phyloP scores from a whole-genome alignment of 2,888 invertebrate genomes.

The Iphiclides podalirius region DNA sequence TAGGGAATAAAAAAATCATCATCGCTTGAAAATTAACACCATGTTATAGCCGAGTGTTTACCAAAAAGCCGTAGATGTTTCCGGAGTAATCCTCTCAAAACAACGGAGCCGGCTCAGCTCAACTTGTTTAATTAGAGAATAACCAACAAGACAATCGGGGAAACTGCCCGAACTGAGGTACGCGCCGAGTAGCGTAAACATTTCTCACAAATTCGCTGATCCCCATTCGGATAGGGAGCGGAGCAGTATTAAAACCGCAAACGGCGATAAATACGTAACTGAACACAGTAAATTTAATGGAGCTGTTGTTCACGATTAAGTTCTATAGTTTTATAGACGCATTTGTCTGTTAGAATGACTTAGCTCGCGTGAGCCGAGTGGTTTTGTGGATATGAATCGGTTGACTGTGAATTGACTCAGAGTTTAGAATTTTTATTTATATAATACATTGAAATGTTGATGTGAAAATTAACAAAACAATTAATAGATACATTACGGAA shows the following conservation, averaged over 20 bases:
- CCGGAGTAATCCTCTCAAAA: slow-evolving; percentile 9
- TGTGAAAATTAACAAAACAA: no score
- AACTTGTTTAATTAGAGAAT: slow-evolving; percentile 32
- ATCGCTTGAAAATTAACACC: no score
- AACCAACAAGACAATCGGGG: slow-evolving; percentile 13
- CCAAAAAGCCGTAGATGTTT: no score
- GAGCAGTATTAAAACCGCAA: neutral
- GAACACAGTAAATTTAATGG: slow-evolving; percentile 1
- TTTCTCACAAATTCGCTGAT: slow-evolving; percentile 9
- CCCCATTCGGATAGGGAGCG: neutral
- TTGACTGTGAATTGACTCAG: no score
- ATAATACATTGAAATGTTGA: no score
- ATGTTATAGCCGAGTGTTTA: no score
- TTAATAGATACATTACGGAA: no score
- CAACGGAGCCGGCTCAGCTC: slow-evolving; percentile 30
- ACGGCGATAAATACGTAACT: slow-evolving; percentile 2
- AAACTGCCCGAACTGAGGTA: slow-evolving; percentile 12
- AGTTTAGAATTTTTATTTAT: no score
- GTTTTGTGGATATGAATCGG: no score
- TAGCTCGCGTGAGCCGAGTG: no score
- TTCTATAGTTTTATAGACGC: neutral
- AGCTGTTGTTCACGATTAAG: neutral
- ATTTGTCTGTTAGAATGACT: no score
- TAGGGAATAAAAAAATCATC: no score
- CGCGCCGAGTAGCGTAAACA: slow-evolving; percentile 6